Conservation (phyloP, 1,140 invertebrate genomes). For the Brachionus plicatilis region DNA sequence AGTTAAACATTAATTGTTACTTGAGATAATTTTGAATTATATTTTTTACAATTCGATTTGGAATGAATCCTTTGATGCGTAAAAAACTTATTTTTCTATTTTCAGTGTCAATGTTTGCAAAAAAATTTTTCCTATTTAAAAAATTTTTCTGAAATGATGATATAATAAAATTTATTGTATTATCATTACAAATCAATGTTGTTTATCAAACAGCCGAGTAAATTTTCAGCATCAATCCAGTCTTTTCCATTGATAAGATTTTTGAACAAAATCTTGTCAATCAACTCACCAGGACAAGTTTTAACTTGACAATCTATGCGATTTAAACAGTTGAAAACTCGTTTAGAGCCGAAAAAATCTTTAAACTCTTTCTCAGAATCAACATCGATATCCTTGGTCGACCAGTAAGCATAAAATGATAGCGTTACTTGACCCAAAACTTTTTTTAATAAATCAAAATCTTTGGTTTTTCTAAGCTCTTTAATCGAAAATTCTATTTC, state of each 20-base stretch:
- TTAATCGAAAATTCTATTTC: not conserved
- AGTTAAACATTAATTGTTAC: not conserved
- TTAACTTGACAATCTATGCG: not conserved
- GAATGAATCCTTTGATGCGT: not conserved
- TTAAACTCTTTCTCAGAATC: not conserved
- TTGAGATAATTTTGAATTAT: not conserved
- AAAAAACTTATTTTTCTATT: not conserved
- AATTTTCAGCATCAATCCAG: not conserved
- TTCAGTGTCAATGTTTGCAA: not conserved
- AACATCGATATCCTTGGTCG: not conserved
- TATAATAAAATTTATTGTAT: too few species aligned
- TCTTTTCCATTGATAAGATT: not conserved
- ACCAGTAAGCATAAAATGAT: not conserved
- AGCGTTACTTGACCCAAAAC: not conserved
- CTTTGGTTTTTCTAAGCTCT: not conserved
- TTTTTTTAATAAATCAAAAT: constrained; percentile 11
- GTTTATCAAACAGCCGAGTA: not conserved
- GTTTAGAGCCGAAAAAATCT: not conserved
- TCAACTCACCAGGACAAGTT: not conserved
- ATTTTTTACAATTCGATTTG: not conserved
- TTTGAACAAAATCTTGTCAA: not conserved
- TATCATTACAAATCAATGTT: not conserved
- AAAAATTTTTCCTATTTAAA: not conserved
- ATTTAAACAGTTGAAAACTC: not conserved
- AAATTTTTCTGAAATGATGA: not conserved